These are phyloP conservation scores for Saguinus imperator DNA, from an alignment of 2,113 vertebrate genomes.

Conservation along the genomic window DNA sequence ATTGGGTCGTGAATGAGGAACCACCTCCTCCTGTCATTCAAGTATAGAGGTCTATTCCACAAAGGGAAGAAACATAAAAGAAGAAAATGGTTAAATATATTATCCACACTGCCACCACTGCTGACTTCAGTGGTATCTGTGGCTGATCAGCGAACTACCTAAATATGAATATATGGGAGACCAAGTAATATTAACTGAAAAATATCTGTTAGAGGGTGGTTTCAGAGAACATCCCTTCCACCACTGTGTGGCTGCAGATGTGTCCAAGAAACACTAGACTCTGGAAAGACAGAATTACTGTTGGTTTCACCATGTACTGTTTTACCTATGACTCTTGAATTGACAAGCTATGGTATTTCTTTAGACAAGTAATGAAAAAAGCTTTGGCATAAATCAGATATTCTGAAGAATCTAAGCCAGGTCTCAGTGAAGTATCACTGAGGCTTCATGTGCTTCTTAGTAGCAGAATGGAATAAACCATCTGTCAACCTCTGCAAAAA, in stretches of 20 bases:
- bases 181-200: slow-evolving; percentile 90
- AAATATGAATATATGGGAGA: slow-evolving; percentile 94
- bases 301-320: slow-evolving; percentile 94
- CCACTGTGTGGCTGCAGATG: slow-evolving; percentile 91
- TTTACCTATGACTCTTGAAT: slow-evolving; percentile 95
- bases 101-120: slow-evolving; percentile 87
- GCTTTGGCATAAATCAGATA: slow-evolving; percentile 92
- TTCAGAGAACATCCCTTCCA: slow-evolving; percentile 94
- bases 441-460: slow-evolving; percentile 92
- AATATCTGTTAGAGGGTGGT: slow-evolving; percentile 93
- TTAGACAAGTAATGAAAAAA: slow-evolving; percentile 91
- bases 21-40: slow-evolving; percentile 90
- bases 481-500: slow-evolving; percentile 93
- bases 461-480: slow-evolving; percentile 91
- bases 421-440: slow-evolving; percentile 90
- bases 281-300: slow-evolving; percentile 84
- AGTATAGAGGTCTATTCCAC: slow-evolving; percentile 89
- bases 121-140: slow-evolving; percentile 89
- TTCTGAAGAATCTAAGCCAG: slow-evolving; percentile 92
- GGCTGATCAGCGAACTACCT: slow-evolving; percentile 93
- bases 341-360: slow-evolving; percentile 94
- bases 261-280: slow-evolving; percentile 85
- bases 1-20: slow-evolving; percentile 91
- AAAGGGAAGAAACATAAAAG: slow-evolving; percentile 90
- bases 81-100: slow-evolving; percentile 91